Evolutionary conservation across 2,113 vertebrate species (phyloP), one percentile per base, ranked within the genome.

Genomic region (Corythaixoides concolor): DNA sequence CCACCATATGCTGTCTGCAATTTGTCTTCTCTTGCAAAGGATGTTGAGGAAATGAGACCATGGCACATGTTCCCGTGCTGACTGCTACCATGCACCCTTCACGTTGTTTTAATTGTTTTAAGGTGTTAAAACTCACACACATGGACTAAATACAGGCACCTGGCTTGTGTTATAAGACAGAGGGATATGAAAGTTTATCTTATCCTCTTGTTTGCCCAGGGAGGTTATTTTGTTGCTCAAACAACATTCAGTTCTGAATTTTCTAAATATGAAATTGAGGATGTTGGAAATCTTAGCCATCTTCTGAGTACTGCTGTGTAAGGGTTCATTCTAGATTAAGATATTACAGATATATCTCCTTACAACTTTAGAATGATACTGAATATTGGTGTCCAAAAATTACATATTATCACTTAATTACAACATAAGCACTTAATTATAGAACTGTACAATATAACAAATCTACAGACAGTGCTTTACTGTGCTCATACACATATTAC

Each of bases 211-310:
- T 16, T 93, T 56, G 32, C 70, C 35, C 2, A 4, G 16, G 39
- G 35, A 69, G 33, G n/a, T 85, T 87, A 67, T 75, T 93, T 96
- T 73, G 77, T 79, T 94, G 18, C 39, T 81, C 90, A 90, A 91
- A 37, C 28, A 43, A 66, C 80, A 91, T 83, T 80, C 50, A 80
- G 43, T 60, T 94, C 35, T 72, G 28, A 21, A 15, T 79, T 93
- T 97, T 92, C 35, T 66, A 91, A 95, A 92, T 28, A 77, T 6
- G 62, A 89, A 88, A 94, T 2, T 47, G 47, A 20, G 10, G 37
- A 68, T 85, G 17, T n/a, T 12, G 47, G 69, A 95, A 88, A 56
- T 45, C 45, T 87, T 37, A 68, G 18, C 13, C 9, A 14, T 37
- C 15, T 12, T 75, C 33, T 32, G 16, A 82, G 15, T 24, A 22